Conservation (phyloP, 2,888 invertebrate species). For the Ochlodes sylvanus region DNA sequence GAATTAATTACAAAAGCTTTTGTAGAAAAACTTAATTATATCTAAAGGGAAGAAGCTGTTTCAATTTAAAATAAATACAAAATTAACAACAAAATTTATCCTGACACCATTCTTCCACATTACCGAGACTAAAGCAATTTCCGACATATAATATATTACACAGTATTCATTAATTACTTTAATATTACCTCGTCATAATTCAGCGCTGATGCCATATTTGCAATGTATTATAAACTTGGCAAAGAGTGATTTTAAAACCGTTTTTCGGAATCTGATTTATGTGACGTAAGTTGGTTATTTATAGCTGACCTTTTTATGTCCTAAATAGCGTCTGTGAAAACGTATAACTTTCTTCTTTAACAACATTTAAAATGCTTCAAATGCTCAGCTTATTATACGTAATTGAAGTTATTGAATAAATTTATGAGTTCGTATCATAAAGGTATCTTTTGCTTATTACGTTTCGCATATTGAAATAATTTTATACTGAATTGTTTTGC, state of each 20-base stretch:
- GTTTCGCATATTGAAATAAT: no score
- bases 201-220: constrained; percentile 10
- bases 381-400: neutral
- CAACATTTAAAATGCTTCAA: constrained; percentile 16
- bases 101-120: neutral
- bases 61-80: no score
- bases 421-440: neutral
- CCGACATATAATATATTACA: neutral
- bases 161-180: constrained; percentile 10
- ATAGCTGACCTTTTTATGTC: constrained; percentile 22
- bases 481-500: no score
- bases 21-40: no score
- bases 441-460: no score
- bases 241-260: constrained; percentile 9
- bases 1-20: no score
- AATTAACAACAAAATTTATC: neutral
- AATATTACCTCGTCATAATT: constrained; percentile 12
- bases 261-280: constrained; percentile 29
- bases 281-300: constrained; percentile 21
- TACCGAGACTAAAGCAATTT: constrained; percentile 1
- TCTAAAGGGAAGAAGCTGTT: no score
- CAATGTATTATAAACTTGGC: constrained; percentile 12
- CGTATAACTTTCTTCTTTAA: constrained; percentile 1
- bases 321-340: constrained; percentile 24
- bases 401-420: neutral